Evolutionary conservation across 1,140 invertebrate genomes (phyloP), one percentile per base, ranked within the genome.

Genomic region (Riptortus pedestris): DNA sequence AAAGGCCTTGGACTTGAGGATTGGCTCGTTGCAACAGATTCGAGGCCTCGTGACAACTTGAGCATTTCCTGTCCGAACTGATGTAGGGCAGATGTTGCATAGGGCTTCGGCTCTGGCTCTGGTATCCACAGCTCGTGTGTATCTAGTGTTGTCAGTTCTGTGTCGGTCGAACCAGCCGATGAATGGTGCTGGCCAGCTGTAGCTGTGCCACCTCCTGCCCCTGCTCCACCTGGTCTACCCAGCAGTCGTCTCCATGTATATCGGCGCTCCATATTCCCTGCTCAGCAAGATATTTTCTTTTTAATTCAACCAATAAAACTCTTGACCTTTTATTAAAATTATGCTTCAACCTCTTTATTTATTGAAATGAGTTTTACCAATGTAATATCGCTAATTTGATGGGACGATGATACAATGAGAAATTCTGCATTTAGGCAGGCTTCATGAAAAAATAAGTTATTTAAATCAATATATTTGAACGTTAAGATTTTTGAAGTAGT

Each of bases 31-130:
- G 52, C 45, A 11, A 61, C 48, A 12, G 60, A 81, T 74, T 88
- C 86, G 59, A 90, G 76, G 45, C 87, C 86, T 52, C 85, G 78
- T 0, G 86, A 88, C 0, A 90, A 76, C 67, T 86, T 85, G 59
- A 90, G 77, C 86, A 90, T 88, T 76, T 90, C 87, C 2, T 85
- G 85, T 20, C 87, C 87, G 68, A 90, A 89, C 70, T 87, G 85
- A 72, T 88, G 86, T 67, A 90, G 76, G 31, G 87, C 87, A 14
- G 85, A 85, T 81, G 89, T 86, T 57, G 86, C 85, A 67, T 85
- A 87, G 11, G 86, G 85, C 60, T 85, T 84, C 12, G 85, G 86
- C 69, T 89, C 86, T 51, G 84, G 82, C 67, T 89, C 87, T 58
- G 85, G 85, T 38, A 89, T 76, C 87, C 86, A 89, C 2, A 90